These are phyloP conservation scores for Poeciliopsis prolifica DNA, from an alignment of 2,113 vertebrate genomes.

Conservation along the genomic window DNA sequence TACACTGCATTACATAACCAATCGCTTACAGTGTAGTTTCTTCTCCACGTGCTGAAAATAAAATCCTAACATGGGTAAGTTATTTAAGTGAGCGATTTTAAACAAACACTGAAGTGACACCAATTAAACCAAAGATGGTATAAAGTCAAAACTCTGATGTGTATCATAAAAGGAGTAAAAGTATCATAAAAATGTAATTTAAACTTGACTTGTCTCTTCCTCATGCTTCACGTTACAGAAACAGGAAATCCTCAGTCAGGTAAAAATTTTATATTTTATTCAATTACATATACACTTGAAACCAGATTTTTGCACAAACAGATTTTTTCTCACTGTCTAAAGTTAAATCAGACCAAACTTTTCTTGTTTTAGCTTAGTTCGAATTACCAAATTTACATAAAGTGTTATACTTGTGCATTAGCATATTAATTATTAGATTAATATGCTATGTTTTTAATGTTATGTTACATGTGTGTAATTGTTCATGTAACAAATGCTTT, in stretches of 20 bases:
- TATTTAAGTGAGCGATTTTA: constrained; percentile 7
- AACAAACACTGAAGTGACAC: neutral
- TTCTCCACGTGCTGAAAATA: neutral
- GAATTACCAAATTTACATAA: no score
- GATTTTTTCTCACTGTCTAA: no score
- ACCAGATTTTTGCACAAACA: no score
- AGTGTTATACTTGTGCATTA: no score
- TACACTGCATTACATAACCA: constrained; percentile 5
- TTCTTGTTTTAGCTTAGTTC: no score
- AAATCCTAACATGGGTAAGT: neutral
- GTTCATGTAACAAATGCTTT: no score
- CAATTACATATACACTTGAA: no score
- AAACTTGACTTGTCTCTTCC: constrained; percentile 18
- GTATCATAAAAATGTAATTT: neutral
- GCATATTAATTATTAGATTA: no score
- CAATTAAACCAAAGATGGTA: neutral
- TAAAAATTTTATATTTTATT: constrained; percentile 56
- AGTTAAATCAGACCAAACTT: no score
- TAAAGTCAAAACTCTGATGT: neutral
- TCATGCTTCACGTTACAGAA: constrained; percentile 81
- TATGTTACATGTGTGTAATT: no score
- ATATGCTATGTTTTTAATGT: no score
- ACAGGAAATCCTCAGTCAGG: constrained; percentile 95
- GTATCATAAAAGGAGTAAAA: no score
- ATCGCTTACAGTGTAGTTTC: neutral